These are phyloP conservation scores for Macquaria australasica DNA, from an alignment of 2,113 vertebrate species.

Conservation along the genomic window DNA sequence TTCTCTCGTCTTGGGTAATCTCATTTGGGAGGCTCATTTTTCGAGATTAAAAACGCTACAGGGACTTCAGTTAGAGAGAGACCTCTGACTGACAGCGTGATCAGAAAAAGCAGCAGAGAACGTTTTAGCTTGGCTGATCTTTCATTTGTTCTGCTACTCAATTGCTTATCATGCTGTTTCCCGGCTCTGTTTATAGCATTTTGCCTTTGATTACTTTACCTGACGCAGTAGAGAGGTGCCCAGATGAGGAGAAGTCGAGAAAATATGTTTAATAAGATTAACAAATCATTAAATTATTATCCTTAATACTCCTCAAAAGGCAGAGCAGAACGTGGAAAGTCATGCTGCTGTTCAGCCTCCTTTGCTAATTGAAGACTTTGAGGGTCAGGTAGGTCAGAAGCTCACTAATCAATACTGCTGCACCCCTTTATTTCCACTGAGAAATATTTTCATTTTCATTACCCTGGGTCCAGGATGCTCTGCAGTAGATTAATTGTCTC, in stretches of 20 bases:
- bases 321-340: slow-evolving; percentile 58
- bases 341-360: slow-evolving; percentile 64
- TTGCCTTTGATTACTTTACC: slow-evolving; percentile 73
- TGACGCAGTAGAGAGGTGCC: slow-evolving; percentile 59
- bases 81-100: slow-evolving; percentile 66
- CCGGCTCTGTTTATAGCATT: slow-evolving; percentile 64
- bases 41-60: slow-evolving; percentile 63
- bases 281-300: slow-evolving; percentile 74
- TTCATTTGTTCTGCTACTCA: slow-evolving; percentile 74
- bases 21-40: slow-evolving; percentile 65
- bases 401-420: slow-evolving; percentile 64
- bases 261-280: slow-evolving; percentile 75
- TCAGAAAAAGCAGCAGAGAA: slow-evolving; percentile 66
- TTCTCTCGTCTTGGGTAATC: slow-evolving; percentile 59
- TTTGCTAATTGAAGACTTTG: slow-evolving; percentile 71
- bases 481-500: slow-evolving; percentile 67
- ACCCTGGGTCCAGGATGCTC: slow-evolving; percentile 56
- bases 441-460: slow-evolving; percentile 67
- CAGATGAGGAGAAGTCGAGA: slow-evolving; percentile 54
- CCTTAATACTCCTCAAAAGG: slow-evolving; percentile 62
- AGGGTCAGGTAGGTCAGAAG: slow-evolving; percentile 59
- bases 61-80: slow-evolving; percentile 51
- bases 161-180: slow-evolving; percentile 68
- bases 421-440: slow-evolving; percentile 62
- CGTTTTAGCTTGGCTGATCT: slow-evolving; percentile 61